phyloP scores from a whole-genome alignment of 2,888 invertebrate species.

The Calliphora vomitoria region DNA sequence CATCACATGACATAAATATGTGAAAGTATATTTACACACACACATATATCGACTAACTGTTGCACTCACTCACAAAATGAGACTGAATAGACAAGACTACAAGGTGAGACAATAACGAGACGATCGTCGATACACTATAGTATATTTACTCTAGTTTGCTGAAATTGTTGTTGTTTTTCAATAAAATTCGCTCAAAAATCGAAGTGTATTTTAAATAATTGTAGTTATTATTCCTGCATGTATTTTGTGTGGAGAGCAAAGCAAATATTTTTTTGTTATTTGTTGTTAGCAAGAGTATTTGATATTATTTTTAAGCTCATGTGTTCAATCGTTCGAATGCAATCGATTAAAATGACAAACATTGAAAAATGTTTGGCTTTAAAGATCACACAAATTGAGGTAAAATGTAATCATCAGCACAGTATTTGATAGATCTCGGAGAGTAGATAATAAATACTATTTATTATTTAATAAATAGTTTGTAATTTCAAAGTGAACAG shows the following conservation, averaged over 20 bases:
- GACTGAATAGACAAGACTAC: conserved; percentile 31
- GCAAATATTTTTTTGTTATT: conserved; percentile 1
- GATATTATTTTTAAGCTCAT: conserved; percentile 18
- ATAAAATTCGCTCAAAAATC: conserved; percentile 31
- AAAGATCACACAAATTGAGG: conserved; percentile 30
- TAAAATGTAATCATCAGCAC: conserved; percentile 22
- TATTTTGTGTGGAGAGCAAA: conserved; percentile 19
- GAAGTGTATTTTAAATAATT: conserved; percentile 21
- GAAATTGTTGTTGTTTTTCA: not conserved
- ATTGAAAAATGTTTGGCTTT: not conserved
- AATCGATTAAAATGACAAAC: conserved; percentile 45
- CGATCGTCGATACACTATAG: conserved; percentile 10
- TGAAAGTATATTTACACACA: conserved; percentile 66
- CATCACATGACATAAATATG: conserved; percentile 74
- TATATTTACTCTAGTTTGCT: conserved; percentile 11
- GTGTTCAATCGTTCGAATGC: conserved; percentile 26
- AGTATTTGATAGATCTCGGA: conserved; percentile 16
- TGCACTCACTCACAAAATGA: conserved; percentile 9
- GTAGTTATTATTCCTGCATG: conserved; percentile 6
- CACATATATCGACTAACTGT: not conserved
- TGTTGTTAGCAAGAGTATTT: not conserved
- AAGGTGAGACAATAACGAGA: conserved; percentile 34
- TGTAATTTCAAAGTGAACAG: not conserved
- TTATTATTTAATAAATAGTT: not conserved
- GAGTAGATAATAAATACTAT: not conserved